Conservation (phyloP, 1,140 invertebrate species). For the Coptotermes formosanus region DNA sequence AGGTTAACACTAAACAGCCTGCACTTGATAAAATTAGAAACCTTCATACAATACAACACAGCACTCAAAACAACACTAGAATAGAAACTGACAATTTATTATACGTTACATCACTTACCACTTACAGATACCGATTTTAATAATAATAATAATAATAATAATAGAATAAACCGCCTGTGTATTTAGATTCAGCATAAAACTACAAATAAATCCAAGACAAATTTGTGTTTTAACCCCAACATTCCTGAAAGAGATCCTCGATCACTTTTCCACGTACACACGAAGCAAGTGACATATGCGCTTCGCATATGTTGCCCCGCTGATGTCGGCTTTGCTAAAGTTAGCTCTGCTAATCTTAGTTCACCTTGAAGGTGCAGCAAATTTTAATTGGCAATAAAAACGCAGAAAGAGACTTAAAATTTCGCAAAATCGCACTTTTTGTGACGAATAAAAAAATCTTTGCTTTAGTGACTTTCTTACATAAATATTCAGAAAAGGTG, state of each 20-base stretch:
- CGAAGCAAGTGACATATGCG: not conserved
- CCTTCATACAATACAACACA: not conserved
- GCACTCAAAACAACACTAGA: not conserved
- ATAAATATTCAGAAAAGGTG: no score
- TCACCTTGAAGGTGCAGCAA: not conserved
- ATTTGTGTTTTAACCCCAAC: not conserved
- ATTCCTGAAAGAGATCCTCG: not conserved
- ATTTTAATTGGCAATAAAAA: not conserved
- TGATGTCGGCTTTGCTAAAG: not conserved
- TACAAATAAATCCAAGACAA: not conserved
- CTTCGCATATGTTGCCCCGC: not conserved
- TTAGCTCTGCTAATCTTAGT: constrained; percentile 11
- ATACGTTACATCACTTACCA: not conserved
- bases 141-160: not conserved
- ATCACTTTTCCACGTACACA: not conserved
- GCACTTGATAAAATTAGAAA: not conserved
- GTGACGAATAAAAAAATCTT: no score
- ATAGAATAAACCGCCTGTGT: not conserved
- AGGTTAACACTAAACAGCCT: not conserved
- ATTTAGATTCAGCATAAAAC: not conserved
- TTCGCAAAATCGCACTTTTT: no score
- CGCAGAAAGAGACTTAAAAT: not conserved
- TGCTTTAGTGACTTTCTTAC: no score
- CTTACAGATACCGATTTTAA: not conserved
- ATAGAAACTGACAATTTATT: not conserved